Evolutionary conservation across 1,140 invertebrate species (phyloP).

Genomic region (Tetramorium parvispinum): DNA sequence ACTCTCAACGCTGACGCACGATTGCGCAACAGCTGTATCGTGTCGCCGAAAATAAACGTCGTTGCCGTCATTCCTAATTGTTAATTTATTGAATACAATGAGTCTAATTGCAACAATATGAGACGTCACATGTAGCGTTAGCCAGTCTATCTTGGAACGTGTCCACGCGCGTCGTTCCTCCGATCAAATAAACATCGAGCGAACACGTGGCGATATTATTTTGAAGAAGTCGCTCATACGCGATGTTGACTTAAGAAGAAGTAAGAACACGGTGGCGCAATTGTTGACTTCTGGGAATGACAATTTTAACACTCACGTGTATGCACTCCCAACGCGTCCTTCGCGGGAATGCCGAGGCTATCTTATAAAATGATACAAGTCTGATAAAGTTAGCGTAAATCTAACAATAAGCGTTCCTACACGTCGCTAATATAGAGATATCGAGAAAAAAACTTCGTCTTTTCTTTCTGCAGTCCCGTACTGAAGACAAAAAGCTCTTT

Average conservation of each 20-base stretch:
- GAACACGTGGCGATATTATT: constrained; percentile 11
- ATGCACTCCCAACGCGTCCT: background rate
- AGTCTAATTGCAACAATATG: background rate
- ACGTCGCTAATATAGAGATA: background rate
- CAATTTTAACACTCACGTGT: background rate
- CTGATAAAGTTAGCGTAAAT: background rate
- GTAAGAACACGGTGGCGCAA: background rate
- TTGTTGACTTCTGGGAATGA: background rate
- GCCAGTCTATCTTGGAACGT: background rate
- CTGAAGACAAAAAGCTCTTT: background rate
- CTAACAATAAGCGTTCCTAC: background rate
- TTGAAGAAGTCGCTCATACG: background rate
- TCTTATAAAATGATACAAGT: background rate
- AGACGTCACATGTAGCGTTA: background rate
- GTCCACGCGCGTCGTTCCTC: background rate
- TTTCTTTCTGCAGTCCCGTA: background rate
- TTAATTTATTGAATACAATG: background rate
- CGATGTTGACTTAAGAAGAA: background rate
- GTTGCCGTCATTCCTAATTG: background rate
- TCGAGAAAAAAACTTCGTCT: background rate
- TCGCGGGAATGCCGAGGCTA: constrained; percentile 8
- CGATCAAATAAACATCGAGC: background rate
- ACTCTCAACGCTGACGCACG: background rate
- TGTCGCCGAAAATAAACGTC: background rate
- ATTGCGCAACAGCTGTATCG: background rate